Conservation (phyloP, 2,888 invertebrate genomes). For the Tridacna gigas region DNA sequence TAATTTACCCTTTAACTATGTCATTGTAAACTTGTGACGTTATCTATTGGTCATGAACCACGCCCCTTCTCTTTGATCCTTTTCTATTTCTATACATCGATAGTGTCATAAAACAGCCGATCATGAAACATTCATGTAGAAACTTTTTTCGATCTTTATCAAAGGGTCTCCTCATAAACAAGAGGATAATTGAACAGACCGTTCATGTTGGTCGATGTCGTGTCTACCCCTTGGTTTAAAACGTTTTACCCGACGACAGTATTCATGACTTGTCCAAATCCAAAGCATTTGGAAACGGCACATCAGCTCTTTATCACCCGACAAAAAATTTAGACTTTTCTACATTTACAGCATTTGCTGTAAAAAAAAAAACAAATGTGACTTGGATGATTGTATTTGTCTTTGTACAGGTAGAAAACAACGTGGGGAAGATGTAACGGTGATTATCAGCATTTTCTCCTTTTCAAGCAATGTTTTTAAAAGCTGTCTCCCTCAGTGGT, state of each 20-base stretch:
- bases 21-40: slow-evolving; percentile 28
- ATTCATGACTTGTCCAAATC: no score
- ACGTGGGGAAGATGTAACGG: background rate
- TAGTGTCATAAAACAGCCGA: slow-evolving; percentile 18
- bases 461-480: background rate
- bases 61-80: slow-evolving; percentile 28
- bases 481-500: no score
- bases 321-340: no score
- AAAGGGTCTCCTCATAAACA: slow-evolving; percentile 39
- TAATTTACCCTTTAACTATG: slow-evolving; percentile 23
- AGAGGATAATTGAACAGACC: slow-evolving; percentile 29
- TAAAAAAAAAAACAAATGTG: no score
- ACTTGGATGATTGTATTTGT: no score
- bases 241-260: background rate
- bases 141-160: slow-evolving; percentile 48
- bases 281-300: no score
- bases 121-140: slow-evolving; percentile 42
- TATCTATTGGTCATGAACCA: slow-evolving; percentile 5
- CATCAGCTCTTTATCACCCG: no score
- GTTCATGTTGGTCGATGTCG: slow-evolving; percentile 1
- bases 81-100: slow-evolving; percentile 2
- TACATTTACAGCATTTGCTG: no score
- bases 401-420: background rate
- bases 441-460: background rate
- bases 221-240: background rate